phyloP scores from a whole-genome alignment of 2,113 vertebrate species.

The Ailuropoda melanoleuca region DNA sequence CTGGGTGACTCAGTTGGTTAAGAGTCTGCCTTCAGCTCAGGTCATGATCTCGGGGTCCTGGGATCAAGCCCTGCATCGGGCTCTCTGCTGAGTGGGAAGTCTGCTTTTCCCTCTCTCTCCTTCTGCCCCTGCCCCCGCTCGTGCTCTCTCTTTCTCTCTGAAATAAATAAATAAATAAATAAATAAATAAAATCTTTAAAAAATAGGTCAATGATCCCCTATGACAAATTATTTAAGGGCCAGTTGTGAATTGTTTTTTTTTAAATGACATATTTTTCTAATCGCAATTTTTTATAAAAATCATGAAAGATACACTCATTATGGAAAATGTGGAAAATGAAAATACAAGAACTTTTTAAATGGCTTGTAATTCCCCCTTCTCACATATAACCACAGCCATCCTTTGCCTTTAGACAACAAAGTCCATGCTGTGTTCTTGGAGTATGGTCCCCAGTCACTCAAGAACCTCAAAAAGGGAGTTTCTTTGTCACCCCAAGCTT shows the following conservation, averaged over 20 bases:
- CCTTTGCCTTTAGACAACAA: neutral
- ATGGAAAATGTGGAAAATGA: neutral
- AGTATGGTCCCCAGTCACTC: neutral
- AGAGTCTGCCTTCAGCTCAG: neutral
- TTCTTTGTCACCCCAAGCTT: neutral
- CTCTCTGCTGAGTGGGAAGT: neutral
- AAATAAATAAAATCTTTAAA: neutral
- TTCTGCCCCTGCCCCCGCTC: neutral
- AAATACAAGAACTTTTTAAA: neutral
- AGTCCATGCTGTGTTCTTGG: neutral
- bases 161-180: neutral
- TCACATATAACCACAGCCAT: neutral
- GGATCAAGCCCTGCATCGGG: neutral
- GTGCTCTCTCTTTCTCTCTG: neutral
- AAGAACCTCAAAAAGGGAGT: neutral
- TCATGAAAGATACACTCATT: neutral
- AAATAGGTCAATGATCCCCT: neutral
- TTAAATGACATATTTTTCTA: neutral
- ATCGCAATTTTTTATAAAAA: neutral
- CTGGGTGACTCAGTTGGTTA: neutral
- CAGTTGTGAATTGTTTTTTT: neutral
- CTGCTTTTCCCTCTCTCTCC: neutral
- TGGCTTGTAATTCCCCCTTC: neutral
- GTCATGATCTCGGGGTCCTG: neutral
- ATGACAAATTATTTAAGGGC: neutral